Conservation (phyloP, 2,113 vertebrate genomes). For the Bos indicus region DNA sequence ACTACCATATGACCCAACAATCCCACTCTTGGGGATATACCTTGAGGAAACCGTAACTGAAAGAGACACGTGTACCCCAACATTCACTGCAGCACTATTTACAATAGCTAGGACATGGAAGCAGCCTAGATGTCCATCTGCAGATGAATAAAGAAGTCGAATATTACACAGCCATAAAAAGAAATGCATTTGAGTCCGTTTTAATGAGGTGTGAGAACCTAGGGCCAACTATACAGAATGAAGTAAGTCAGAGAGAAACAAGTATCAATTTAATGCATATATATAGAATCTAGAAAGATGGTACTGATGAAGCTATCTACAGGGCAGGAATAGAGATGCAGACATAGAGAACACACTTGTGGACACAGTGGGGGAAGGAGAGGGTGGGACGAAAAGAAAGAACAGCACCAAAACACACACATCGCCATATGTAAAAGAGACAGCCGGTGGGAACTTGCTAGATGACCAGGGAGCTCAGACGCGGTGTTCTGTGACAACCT, state of each 20-base stretch:
- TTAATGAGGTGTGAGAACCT: neutral
- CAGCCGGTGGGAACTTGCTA: neutral
- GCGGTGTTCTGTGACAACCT: neutral
- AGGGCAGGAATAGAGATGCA: neutral
- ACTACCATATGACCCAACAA: neutral
- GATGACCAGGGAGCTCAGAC: neutral
- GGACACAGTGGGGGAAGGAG: neutral
- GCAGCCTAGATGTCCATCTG: neutral
- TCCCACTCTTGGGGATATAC: neutral
- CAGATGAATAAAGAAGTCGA: neutral
- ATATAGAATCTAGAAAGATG: neutral
- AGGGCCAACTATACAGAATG: neutral
- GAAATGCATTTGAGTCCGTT: neutral
- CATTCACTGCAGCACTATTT: neutral
- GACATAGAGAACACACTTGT: neutral
- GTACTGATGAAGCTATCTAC: neutral
- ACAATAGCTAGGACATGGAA: neutral
- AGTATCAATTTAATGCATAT: neutral
- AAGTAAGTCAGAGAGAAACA: neutral
- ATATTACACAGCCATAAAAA: neutral
- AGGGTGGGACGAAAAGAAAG: neutral
- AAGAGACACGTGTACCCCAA: neutral
- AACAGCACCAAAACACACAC: neutral
- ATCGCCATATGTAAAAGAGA: neutral
- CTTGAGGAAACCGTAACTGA: neutral